Evolutionary conservation across 2,113 vertebrate species (phyloP).

Genomic region (Psilopsiagon aurifrons): DNA sequence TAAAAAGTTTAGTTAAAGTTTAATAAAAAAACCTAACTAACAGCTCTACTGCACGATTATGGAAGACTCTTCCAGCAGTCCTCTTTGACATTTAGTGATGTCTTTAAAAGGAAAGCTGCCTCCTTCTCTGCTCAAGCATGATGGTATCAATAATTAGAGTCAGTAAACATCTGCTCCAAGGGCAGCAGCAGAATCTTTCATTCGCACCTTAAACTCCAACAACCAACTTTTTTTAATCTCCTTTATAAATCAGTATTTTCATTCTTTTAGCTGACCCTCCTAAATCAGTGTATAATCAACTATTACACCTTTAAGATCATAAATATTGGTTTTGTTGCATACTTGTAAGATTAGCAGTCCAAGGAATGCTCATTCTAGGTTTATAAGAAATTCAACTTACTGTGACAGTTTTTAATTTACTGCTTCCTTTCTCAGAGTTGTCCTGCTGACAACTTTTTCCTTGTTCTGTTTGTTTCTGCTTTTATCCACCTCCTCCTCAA

Average conservation of each 20-base stretch:
- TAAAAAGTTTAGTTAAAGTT: background rate
- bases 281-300: background rate
- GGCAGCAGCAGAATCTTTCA: background rate
- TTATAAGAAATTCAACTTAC: background rate
- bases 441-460: background rate
- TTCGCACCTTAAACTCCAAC: background rate
- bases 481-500: background rate
- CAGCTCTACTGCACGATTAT: background rate
- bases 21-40: background rate
- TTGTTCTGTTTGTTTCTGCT: background rate
- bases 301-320: background rate
- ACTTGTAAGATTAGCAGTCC: background rate
- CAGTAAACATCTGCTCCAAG: background rate
- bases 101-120: background rate
- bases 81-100: background rate
- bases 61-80: background rate
- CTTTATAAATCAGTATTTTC: background rate
- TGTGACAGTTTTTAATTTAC: background rate
- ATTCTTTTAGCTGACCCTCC: background rate
- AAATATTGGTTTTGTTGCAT: background rate
- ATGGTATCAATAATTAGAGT: background rate
- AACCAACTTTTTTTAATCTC: background rate
- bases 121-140: background rate
- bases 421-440: background rate
- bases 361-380: background rate